Evolutionary conservation across 2,797 vertebrate genomes (phyloP).

Genomic region (Acipenser transmontanus): DNA sequence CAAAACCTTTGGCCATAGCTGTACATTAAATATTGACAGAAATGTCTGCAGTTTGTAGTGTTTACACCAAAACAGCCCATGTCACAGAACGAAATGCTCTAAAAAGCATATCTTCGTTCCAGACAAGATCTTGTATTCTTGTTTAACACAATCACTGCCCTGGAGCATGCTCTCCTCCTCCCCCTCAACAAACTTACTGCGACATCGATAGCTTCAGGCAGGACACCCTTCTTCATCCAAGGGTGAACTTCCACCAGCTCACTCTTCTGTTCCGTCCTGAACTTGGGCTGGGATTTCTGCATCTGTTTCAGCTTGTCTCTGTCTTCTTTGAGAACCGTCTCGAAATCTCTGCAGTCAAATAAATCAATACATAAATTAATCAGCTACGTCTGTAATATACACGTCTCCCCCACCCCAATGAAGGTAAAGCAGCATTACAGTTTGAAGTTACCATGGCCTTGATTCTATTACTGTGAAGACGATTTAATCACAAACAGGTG

Average conservation of each 20-base stretch:
- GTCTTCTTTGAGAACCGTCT: constrained; percentile 72
- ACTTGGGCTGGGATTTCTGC: constrained; percentile 69
- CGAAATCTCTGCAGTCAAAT: constrained; percentile 56
- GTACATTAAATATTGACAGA: too few relatives aligned
- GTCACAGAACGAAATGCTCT: too few relatives aligned
- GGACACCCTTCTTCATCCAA: constrained; percentile 62
- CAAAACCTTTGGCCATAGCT: too few relatives aligned
- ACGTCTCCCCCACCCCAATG: background rate
- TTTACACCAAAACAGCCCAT: too few relatives aligned
- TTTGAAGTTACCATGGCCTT: background rate
- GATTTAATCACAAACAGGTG: background rate
- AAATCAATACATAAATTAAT: constrained; percentile 4
- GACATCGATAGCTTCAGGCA: constrained; percentile 59
- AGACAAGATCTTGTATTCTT: too few relatives aligned
- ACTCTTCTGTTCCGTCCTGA: constrained; percentile 66
- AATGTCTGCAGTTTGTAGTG: too few relatives aligned
- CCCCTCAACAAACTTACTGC: too few relatives aligned
- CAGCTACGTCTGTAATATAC: background rate
- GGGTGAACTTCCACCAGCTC: constrained; percentile 72
- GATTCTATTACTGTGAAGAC: too few relatives aligned
- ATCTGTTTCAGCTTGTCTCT: constrained; percentile 65
- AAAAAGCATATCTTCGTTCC: too few relatives aligned
- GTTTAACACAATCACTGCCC: too few relatives aligned
- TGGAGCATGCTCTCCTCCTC: too few relatives aligned
- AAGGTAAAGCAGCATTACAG: background rate